A percentile compares a stretch with the other conserved stretches of the same genome.
These are phyloP conservation scores for Otus sunia DNA, from an alignment of 2,113 vertebrate species.

Conservation along the genomic window DNA sequence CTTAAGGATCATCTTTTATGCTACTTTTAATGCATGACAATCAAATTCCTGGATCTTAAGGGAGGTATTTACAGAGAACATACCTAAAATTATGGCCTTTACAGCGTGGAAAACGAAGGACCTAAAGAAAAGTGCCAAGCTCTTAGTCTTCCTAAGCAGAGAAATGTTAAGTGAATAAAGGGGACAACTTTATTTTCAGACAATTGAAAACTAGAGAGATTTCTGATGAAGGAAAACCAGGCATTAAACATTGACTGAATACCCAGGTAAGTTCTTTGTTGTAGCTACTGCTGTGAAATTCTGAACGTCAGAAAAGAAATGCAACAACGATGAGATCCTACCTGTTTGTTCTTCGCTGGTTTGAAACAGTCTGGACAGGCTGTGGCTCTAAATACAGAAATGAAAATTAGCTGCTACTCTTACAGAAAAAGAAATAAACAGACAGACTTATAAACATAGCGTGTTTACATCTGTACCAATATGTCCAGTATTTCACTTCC, in stretches of 20 bases:
- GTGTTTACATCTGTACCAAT: neutral
- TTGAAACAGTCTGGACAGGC: slow-evolving; percentile 91
- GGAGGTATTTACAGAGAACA: neutral
- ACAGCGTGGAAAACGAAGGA: neutral
- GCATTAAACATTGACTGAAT: neutral
- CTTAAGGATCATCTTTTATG: neutral
- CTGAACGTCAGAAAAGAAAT: neutral
- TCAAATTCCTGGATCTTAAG: neutral
- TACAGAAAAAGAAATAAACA: neutral
- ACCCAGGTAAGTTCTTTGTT: neutral
- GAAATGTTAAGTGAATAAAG: neutral
- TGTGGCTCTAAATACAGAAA: slow-evolving; percentile 77
- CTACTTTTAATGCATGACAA: neutral
- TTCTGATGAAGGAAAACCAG: neutral
- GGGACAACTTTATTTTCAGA: neutral
- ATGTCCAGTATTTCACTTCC: neutral
- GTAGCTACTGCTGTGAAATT: neutral
- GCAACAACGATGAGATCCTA: slow-evolving; percentile 54
- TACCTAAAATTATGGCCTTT: neutral
- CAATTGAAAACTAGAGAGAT: neutral
- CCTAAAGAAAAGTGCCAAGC: neutral
- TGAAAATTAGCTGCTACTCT: slow-evolving; percentile 1
- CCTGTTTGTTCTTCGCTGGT: slow-evolving; percentile 92
- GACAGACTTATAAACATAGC: neutral
- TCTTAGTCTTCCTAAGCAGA: neutral